Percentiles rank a stretch among this genome's conserved stretches.
Conservation (phyloP, 2,797 vertebrate species). For the Yasuhikotakia modesta region DNA sequence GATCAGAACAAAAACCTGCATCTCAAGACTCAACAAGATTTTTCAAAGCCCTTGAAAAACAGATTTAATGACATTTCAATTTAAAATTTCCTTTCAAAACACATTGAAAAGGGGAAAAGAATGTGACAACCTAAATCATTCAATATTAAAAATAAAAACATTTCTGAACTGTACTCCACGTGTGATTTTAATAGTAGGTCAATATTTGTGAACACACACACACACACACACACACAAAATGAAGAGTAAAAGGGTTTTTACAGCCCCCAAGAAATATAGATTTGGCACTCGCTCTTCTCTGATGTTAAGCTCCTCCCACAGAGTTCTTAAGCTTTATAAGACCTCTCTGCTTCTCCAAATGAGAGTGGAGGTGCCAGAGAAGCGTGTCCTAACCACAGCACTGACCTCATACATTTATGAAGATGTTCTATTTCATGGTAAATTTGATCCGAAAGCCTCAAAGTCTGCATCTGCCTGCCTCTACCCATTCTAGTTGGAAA, state of each 20-base stretch:
- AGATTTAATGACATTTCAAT: slow-evolving; percentile 39
- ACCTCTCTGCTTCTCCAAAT: slow-evolving; percentile 20
- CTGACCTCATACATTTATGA: slow-evolving; percentile 45
- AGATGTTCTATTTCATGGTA: slow-evolving; percentile 56
- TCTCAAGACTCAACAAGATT: slow-evolving; percentile 39
- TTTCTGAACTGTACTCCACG: not conserved
- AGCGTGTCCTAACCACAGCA: slow-evolving; percentile 33
- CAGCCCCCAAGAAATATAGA: not conserved
- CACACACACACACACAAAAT: slow-evolving; percentile 4
- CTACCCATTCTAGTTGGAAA: slow-evolving; percentile 23
- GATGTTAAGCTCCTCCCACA: slow-evolving; percentile 19
- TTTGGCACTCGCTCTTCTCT: slow-evolving; percentile 18
- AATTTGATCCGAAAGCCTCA: slow-evolving; percentile 46
- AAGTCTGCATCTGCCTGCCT: slow-evolving; percentile 18
- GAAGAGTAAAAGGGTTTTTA: not conserved
- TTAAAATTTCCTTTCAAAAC: slow-evolving; percentile 26
- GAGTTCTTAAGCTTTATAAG: slow-evolving; percentile 14
- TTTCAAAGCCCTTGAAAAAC: slow-evolving; percentile 44
- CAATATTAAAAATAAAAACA: slow-evolving; percentile 5
- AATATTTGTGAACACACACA: slow-evolving; percentile 14
- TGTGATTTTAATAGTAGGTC: slow-evolving; percentile 20
- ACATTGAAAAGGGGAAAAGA: slow-evolving; percentile 32
- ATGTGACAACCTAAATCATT: not conserved
- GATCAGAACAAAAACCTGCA: slow-evolving; percentile 24
- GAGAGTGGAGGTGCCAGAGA: slow-evolving; percentile 39